These are phyloP conservation scores for Mesocentrotus franciscanus DNA, from an alignment of 53 echinoderm and acorn worm genomes.

Conservation along the genomic window DNA sequence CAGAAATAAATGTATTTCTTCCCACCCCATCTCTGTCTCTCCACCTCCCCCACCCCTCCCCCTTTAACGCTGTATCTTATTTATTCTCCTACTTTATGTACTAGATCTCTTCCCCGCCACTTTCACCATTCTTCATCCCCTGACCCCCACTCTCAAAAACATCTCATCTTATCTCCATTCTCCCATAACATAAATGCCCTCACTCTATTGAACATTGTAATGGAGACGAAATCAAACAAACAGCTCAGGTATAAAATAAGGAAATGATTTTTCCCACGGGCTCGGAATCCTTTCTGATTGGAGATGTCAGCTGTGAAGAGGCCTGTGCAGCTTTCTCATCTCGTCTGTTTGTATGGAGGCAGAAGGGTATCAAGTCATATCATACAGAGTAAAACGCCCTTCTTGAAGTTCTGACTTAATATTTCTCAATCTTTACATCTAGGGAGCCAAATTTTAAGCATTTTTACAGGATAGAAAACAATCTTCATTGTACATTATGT, in stretches of 20 bases:
- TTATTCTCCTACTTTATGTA: too few species aligned
- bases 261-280: conserved; percentile 44
- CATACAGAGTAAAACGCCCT: too few species aligned
- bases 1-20: not conserved
- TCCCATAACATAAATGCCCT: conserved; percentile 24
- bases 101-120: too few species aligned
- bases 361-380: too few species aligned
- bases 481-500: too few species aligned
- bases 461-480: too few species aligned
- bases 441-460: too few species aligned
- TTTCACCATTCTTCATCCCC: not conserved
- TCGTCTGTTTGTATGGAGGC: too few species aligned
- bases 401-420: not conserved
- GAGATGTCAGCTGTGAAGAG: conserved; percentile 23
- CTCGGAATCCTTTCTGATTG: conserved; percentile 9
- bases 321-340: not conserved
- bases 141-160: not conserved
- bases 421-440: too few species aligned
- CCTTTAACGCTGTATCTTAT: not conserved
- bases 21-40: not conserved
- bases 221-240: conserved; percentile 45
- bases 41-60: not conserved
- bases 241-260: conserved; percentile 48
- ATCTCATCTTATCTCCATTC: conserved; percentile 43
- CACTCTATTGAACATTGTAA: conserved; percentile 6